Evolutionary conservation across 2,888 invertebrate species (phyloP).

Genomic region (Drosophila ezoana): DNA sequence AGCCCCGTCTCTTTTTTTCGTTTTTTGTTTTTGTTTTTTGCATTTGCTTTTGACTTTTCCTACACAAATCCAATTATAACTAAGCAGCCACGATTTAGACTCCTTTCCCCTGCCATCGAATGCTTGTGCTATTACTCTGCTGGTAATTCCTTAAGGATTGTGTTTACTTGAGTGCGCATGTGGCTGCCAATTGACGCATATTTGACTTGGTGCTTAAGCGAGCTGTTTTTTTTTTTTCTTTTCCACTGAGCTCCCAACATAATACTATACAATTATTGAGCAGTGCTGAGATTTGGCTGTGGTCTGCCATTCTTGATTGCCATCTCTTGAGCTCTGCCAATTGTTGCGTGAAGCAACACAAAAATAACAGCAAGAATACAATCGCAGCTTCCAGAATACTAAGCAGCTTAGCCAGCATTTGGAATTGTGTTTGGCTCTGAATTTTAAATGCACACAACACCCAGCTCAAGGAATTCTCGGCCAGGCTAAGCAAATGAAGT

Average conservation of each 20-base stretch:
- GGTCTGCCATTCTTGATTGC: slow-evolving; percentile 59
- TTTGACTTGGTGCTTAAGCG: slow-evolving; percentile 68
- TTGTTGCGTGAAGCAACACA: slow-evolving; percentile 56
- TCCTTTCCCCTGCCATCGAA: slow-evolving; percentile 3
- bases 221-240: slow-evolving; percentile 14
- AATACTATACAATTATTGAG: slow-evolving; percentile 74
- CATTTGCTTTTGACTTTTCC: slow-evolving; percentile 20
- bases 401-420: slow-evolving; percentile 65
- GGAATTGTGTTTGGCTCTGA: slow-evolving; percentile 45
- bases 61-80: slow-evolving; percentile 64
- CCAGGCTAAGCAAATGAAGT: slow-evolving; percentile 25
- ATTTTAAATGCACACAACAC: slow-evolving; percentile 47
- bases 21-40: slow-evolving; percentile 1
- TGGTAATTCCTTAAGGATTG: slow-evolving; percentile 79
- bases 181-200: slow-evolving; percentile 79
- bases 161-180: slow-evolving; percentile 78
- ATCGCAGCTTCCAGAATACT: slow-evolving; percentile 57
- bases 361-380: slow-evolving; percentile 26
- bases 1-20: not conserved
- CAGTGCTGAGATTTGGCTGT: slow-evolving; percentile 53
- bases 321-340: slow-evolving; percentile 63
- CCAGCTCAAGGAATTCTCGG: slow-evolving; percentile 21
- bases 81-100: slow-evolving; percentile 58
- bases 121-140: slow-evolving; percentile 58
- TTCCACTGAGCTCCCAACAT: slow-evolving; percentile 29